These are phyloP conservation scores for Oreortyx pictus DNA, from an alignment of 2,797 vertebrate genomes.

Conservation along the genomic window DNA sequence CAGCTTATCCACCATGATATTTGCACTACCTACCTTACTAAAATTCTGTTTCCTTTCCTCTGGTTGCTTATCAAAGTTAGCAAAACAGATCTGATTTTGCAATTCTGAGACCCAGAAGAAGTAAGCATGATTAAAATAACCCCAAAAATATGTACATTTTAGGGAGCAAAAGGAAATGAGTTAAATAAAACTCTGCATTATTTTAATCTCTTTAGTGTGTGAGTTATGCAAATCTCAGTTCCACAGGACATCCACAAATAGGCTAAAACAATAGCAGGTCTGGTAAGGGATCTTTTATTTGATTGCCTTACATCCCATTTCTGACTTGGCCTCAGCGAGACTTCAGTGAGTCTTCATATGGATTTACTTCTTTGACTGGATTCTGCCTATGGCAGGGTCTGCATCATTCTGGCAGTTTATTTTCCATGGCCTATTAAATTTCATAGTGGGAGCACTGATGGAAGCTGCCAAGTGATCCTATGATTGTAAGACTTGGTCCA, in stretches of 20 bases:
- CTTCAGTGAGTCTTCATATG: background rate
- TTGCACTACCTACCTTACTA: background rate
- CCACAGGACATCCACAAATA: background rate
- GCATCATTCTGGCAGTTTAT: constrained; percentile 1
- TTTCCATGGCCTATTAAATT: constrained; percentile 12
- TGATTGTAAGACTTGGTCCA: background rate
- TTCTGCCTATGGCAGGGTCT: background rate
- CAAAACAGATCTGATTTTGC: background rate
- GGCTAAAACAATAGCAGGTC: background rate
- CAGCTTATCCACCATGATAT: background rate
- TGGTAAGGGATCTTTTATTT: background rate
- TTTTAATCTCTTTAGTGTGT: constrained; percentile 1
- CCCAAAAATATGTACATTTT: background rate
- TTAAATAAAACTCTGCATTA: background rate
- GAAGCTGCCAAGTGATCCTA: background rate
- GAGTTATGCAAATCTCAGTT: background rate
- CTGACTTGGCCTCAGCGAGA: constrained; percentile 8
- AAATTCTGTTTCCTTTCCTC: background rate
- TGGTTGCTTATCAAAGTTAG: background rate
- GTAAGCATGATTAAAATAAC: background rate
- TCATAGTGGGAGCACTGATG: background rate
- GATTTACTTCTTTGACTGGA: background rate
- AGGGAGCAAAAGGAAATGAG: background rate
- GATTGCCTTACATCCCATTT: background rate
- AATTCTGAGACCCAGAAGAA: background rate